Base-by-base conservation (phyloP, 2,888 invertebrate genomes). In the Plusia festucae region DNA sequence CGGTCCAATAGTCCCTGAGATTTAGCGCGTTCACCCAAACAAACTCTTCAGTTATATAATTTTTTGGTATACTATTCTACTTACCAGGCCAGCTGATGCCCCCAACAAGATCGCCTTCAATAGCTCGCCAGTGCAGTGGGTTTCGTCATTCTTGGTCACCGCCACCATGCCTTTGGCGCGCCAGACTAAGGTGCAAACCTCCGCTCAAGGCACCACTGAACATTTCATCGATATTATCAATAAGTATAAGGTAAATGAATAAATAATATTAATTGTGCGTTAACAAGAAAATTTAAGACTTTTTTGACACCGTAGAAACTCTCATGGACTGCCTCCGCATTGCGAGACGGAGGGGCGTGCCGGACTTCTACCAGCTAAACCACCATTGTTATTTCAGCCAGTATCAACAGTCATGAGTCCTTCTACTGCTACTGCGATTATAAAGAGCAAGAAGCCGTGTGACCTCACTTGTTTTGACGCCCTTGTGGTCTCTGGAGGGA, bases 181-280 rank as follows among this genome's bases (percentile, higher is more conserved):
- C 0, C 80, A 85, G 34, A 85, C 78, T 9, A 89, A 83, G 46
- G 52, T 93, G 1, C 90, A 90, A 72, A 89, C 90, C 0, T 93
- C 93, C 0, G 85, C 78, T 0, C 78, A 85, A 0, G 68, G 72
- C 2, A 85, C 89, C 8, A 40, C 78, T 0, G 90, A 89, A 5
- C 89, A 91, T 60, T 53, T 90, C 1, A 85, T 93, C 16, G 87
- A 93, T 34, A 79, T 91, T 4, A 91, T 93, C 15, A 92, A 93
- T 46, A 81, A 90, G 58, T 92, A 93, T 70, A 91, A 82, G 87
- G 93, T 93, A 78, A 65, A 72, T 27, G n/a, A n/a, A n/a, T n/a
- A n/a, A n/a, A n/a, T n/a, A n/a, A n/a, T n/a, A n/a, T n/a, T n/a
- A n/a, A n/a, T n/a, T n/a, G n/a, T n/a, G n/a, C n/a, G n/a, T n/a